Evolutionary conservation across 2,888 invertebrate species (phyloP), one percentile per base, ranked within the genome.

Genomic region (Andrena bicolor): DNA sequence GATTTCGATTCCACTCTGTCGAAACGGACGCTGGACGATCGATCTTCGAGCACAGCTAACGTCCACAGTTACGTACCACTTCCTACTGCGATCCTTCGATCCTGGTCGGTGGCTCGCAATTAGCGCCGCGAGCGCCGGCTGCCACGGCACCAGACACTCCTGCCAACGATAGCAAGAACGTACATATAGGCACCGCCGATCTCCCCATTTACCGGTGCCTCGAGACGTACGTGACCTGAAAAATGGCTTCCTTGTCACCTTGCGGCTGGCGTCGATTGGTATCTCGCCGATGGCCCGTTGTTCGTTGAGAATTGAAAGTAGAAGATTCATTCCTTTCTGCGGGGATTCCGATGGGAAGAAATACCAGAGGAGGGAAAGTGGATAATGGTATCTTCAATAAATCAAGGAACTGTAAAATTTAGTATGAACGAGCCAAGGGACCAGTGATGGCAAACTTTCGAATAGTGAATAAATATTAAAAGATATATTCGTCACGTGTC

Each of bases 131-230:
- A 68, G 78, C 73, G 65, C 71, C 70, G 60, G 66, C 71, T 70
- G 63, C 68, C 66, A 65, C 65, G 60, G 41, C 69, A 66, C 53
- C 64, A 26, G 49, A 78, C 65, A 51, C 32, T 71, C 60, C 58
- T 49, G 82, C 64, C 63, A 85, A 82, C 78, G 63, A 74, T 85
- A 85, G 82, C 75, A 77, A 82, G 85, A 85, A 80, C 85, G 16
- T 41, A 41, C 41, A 82, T 65, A 76, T 85, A n/a, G n/a, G n/a
- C n/a, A 84, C 84, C 65, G 53, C 60, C 66, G 75, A 77, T 74
- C 66, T 3, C 41, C 41, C 41, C 41, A 41, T 41, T 41, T 41
- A 41, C 41, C 41, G 41, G 41, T 41, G 41, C 41, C 41, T 41
- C 71, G 74, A 70, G n/a, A 30, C 51, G 16, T 30, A 73, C 6